Evolutionary conservation across 2,888 invertebrate genomes (phyloP).

Genomic region (Autographa gamma): DNA sequence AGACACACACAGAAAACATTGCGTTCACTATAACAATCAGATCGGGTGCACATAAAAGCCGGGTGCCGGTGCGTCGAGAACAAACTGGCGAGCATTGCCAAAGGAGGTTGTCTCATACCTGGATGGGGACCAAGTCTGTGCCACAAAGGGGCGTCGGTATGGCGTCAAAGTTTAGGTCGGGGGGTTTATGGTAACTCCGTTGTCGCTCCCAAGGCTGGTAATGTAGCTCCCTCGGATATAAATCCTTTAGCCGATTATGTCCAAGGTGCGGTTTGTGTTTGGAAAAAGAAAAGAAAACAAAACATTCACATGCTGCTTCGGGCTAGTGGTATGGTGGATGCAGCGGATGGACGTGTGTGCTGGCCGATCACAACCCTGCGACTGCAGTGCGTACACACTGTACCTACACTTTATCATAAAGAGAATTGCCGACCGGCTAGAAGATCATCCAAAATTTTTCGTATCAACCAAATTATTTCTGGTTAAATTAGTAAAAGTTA

Average conservation of each 20-base stretch:
- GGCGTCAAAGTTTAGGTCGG: slow-evolving; percentile 88
- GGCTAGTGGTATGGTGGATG: slow-evolving; percentile 86
- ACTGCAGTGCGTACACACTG: slow-evolving; percentile 35
- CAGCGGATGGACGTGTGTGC: slow-evolving; percentile 77
- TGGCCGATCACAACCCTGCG: slow-evolving; percentile 77
- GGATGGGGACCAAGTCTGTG: slow-evolving; percentile 87
- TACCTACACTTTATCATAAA: not conserved
- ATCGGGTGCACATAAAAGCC: slow-evolving; percentile 84
- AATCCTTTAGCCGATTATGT: slow-evolving; percentile 87
- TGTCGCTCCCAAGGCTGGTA: slow-evolving; percentile 92
- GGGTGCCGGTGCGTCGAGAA: slow-evolving; percentile 82
- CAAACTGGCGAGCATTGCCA: slow-evolving; percentile 78
- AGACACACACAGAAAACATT: slow-evolving; percentile 72
- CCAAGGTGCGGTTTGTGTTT: slow-evolving; percentile 88
- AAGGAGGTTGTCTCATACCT: slow-evolving; percentile 86
- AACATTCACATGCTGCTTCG: slow-evolving; percentile 89
- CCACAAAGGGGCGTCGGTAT: slow-evolving; percentile 85
- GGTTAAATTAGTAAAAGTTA: slow-evolving; percentile 27
- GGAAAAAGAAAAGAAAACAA: slow-evolving; percentile 88
- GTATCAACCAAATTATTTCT: slow-evolving; percentile 16
- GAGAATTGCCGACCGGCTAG: slow-evolving; percentile 37
- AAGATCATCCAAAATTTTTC: slow-evolving; percentile 16
- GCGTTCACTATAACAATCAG: slow-evolving; percentile 67
- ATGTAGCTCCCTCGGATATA: slow-evolving; percentile 88
- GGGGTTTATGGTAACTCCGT: slow-evolving; percentile 89